Evolutionary conservation across 2,888 invertebrate genomes (phyloP), one percentile per base, ranked within the genome.

Genomic region (Amphipoea lucens): DNA sequence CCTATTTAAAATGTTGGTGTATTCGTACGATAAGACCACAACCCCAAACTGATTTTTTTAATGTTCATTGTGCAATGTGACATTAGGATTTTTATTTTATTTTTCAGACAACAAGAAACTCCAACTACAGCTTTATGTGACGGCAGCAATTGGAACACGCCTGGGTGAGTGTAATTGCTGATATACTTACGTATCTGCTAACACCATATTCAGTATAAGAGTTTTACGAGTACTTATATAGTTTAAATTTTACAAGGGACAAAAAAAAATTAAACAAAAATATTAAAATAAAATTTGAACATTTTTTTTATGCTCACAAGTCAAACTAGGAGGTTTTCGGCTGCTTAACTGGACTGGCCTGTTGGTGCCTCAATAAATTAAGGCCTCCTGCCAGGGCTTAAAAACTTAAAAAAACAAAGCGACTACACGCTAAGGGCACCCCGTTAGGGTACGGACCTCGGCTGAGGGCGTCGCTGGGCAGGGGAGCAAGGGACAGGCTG

Each of bases 101-200:
- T 65, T 90, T 90, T 65, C 91, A 96, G 96, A 20, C 94, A 92
- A 82, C 96, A 95, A 90, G 96, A 95, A 87, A 96, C 96, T 11
- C 96, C 96, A 0, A 96, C 96, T 0, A 96, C 96, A 6, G 96
- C 95, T 9, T 86, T 94, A 54, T 96, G 96, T 85, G 96, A 95
- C 75, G 92, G 94, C 73, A 95, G 94, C 77, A 94, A 94, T 87
- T 96, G 96, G 96, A 96, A 95, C 76, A 95, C 95, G 12, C 96
- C 96, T 68, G 94, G 94, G 96, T 96, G 81, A 88, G 92, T 81
- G 3, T 23, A 17, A 20, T 29, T 42, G 0, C 29, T 29, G 20
- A 11, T 9, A 65, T 29, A 4, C 45, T 11, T 36, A 65, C 20
- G 20, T 20, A 40, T 65, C 36, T 11, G 11, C 20, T 36, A 36